Evolutionary conservation across 2,113 vertebrate species (phyloP).

Genomic region (Calidris pygmaea): DNA sequence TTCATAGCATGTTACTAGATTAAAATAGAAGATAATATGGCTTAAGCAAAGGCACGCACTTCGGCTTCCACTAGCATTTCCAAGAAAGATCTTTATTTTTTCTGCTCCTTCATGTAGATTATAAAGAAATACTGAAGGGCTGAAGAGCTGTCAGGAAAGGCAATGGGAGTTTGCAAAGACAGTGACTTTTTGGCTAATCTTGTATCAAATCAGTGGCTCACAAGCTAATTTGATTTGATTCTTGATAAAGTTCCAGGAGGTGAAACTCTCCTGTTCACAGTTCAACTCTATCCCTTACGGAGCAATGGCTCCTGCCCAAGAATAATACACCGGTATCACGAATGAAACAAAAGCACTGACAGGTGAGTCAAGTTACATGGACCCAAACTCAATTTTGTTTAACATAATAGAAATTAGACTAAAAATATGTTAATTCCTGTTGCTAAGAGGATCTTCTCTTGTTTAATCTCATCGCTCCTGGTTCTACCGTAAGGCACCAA

Average conservation of each 20-base stretch:
- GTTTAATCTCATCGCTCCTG: neutral
- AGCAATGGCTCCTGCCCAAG: neutral
- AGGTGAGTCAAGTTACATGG: neutral
- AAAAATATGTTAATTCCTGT: neutral
- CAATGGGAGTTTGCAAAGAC: neutral
- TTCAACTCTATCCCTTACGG: neutral
- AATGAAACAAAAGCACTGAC: neutral
- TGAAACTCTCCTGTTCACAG: neutral
- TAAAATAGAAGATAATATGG: neutral
- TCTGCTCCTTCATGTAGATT: neutral
- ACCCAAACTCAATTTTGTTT: neutral
- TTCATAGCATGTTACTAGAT: neutral
- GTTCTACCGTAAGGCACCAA: neutral
- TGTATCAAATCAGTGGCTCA: neutral
- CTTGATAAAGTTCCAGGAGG: neutral
- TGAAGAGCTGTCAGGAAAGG: neutral
- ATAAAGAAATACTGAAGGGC: neutral
- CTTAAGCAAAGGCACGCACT: neutral
- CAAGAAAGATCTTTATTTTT: neutral
- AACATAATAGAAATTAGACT: neutral
- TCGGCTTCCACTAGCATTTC: neutral
- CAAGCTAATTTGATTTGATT: neutral
- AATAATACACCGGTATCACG: neutral
- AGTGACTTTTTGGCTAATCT: neutral
- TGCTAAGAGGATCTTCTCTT: neutral